phyloP scores from a whole-genome alignment of 1,140 invertebrate genomes.

The Epicauta chinensis region DNA sequence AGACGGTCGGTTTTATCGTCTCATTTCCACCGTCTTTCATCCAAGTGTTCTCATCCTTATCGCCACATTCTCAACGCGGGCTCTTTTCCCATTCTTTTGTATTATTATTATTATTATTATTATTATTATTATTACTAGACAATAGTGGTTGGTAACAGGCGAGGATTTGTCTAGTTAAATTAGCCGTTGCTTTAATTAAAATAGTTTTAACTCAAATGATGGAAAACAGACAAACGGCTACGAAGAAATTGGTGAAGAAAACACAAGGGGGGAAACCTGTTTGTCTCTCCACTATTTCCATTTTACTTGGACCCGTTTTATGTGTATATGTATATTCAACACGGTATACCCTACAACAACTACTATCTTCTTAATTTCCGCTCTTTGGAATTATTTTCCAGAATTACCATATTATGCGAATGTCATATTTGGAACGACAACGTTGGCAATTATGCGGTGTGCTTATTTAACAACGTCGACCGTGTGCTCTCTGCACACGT shows the following conservation, averaged over 20 bases:
- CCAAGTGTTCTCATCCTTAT: too few species aligned
- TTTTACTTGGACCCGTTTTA: slow-evolving; percentile 3
- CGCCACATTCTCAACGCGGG: too few species aligned
- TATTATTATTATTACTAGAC: too few species aligned
- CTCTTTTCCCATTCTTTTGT: too few species aligned
- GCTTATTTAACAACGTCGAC: slow-evolving; percentile 2
- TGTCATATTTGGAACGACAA: slow-evolving; percentile 19
- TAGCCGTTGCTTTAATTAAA: slow-evolving; percentile 38
- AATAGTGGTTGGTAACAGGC: neutral
- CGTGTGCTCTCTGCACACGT: neutral
- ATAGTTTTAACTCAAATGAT: slow-evolving; percentile 33
- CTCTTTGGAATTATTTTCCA: slow-evolving; percentile 28
- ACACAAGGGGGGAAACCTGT: too few species aligned
- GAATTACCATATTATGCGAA: slow-evolving; percentile 24
- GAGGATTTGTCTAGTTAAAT: slow-evolving; percentile 37
- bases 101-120: too few species aligned
- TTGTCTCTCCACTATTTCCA: too few species aligned
- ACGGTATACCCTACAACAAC: neutral
- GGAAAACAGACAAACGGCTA: slow-evolving; percentile 20
- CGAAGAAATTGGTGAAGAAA: too few species aligned
- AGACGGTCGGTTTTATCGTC: too few species aligned
- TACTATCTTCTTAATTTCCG: slow-evolving; percentile 28
- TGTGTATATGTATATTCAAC: slow-evolving; percentile 27
- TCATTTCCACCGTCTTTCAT: too few species aligned
- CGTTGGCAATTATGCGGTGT: slow-evolving; percentile 9